Conservation (phyloP, 2,113 vertebrate species). For the Takifugu flavidus region DNA sequence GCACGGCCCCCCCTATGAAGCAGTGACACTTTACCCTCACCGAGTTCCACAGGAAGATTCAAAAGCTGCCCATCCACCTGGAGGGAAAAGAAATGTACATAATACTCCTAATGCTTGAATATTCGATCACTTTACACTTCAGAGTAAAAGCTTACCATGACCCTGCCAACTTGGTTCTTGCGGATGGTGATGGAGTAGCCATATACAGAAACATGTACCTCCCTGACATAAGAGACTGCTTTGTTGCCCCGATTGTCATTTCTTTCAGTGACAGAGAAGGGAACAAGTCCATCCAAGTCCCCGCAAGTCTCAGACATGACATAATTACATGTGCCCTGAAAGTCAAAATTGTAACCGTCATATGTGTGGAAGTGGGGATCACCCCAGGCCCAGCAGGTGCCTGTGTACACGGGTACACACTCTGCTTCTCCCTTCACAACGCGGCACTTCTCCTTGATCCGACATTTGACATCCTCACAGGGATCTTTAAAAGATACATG, state of each 20-base stretch:
- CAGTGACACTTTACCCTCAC: constrained; percentile 47
- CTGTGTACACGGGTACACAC: constrained; percentile 71
- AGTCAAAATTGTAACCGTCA: constrained; percentile 75
- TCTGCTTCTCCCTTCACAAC: constrained; percentile 48
- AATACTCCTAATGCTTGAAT: not conserved
- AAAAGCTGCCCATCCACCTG: constrained; percentile 67
- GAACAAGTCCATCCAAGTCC: constrained; percentile 52
- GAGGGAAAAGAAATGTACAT: not conserved
- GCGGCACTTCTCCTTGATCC: constrained; percentile 75
- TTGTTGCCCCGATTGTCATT: constrained; percentile 77
- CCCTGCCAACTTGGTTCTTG: constrained; percentile 68
- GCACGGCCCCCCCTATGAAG: constrained; percentile 47
- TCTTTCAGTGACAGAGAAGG: constrained; percentile 78
- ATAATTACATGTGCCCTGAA: constrained; percentile 82
- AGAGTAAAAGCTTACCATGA: constrained; percentile 71
- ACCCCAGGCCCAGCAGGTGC: constrained; percentile 73
- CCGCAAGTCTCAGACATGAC: constrained; percentile 68
- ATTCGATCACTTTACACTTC: not conserved
- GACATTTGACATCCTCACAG: constrained; percentile 72
- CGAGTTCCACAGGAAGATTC: constrained; percentile 66
- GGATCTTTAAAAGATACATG: constrained; percentile 67
- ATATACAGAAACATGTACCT: constrained; percentile 65
- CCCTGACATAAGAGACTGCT: constrained; percentile 71
- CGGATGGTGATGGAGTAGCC: constrained; percentile 67
- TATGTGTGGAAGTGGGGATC: constrained; percentile 81